Evolutionary conservation across 2,113 vertebrate species (phyloP).

Genomic region (Pimephales promelas): DNA sequence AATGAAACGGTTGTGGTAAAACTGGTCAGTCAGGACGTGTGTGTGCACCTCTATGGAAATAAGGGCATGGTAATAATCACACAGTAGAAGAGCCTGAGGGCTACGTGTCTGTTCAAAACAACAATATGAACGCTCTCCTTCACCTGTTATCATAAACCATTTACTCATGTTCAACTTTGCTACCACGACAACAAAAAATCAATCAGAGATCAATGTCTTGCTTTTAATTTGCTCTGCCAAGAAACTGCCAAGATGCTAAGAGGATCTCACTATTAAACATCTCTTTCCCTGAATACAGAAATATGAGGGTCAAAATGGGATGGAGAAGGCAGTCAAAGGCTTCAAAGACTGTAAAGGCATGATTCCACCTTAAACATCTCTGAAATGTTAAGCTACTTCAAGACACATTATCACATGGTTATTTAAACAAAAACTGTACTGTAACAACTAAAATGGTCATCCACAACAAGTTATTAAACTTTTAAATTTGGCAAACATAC

Average conservation of each 20-base stretch:
- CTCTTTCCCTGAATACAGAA: constrained; percentile 1
- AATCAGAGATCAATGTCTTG: neutral
- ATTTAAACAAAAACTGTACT: neutral
- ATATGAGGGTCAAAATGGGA: neutral
- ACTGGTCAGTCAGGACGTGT: constrained; percentile 31
- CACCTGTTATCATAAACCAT: neutral
- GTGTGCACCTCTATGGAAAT: constrained; percentile 15
- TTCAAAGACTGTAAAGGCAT: neutral
- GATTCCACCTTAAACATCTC: neutral
- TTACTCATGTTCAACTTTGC: neutral
- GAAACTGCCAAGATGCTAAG: neutral
- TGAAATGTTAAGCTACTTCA: neutral
- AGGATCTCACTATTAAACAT: neutral
- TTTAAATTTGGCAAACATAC: neutral
- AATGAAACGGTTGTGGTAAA: constrained; percentile 14
- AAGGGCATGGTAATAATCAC: constrained; percentile 12
- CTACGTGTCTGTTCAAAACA: neutral
- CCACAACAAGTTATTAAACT: neutral
- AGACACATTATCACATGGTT: neutral
- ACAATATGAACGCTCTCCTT: neutral
- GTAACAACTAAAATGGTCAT: neutral
- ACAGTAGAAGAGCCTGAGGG: constrained; percentile 21
- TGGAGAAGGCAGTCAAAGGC: neutral
- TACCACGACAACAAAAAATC: neutral
- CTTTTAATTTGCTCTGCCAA: neutral